These are phyloP conservation scores for Cyprinella venusta DNA, from an alignment of 2,797 vertebrate species.

Conservation along the genomic window DNA sequence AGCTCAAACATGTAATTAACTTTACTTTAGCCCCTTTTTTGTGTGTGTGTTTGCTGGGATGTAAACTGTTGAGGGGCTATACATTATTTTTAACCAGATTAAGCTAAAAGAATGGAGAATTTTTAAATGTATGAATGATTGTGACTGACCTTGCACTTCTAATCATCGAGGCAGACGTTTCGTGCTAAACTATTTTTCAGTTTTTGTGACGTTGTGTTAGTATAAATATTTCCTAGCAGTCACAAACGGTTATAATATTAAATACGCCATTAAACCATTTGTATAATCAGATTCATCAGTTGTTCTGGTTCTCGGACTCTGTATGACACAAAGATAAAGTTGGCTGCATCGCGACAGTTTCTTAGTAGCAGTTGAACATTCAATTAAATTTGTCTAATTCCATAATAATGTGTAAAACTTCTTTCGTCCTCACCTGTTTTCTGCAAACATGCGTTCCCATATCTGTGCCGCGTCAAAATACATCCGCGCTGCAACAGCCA, in stretches of 20 bases:
- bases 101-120: background rate
- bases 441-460: conserved; percentile 60
- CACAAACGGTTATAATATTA: no score
- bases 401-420: no score
- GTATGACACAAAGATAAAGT: background rate
- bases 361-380: background rate
- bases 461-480: conserved; percentile 63
- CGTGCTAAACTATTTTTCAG: background rate
- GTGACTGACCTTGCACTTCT: background rate
- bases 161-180: background rate
- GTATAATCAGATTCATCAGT: background rate
- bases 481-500: conserved; percentile 39
- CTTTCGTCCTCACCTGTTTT: conserved; percentile 59
- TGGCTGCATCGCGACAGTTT: background rate
- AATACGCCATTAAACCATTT: background rate
- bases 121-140: background rate
- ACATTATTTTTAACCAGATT: background rate
- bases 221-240: background rate
- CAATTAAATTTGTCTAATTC: background rate
- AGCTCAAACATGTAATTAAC: background rate
- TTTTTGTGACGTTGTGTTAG: background rate
- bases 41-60: background rate
- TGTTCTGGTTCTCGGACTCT: no score
- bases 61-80: background rate
- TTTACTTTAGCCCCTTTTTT: background rate